phyloP scores from a whole-genome alignment of 2,797 vertebrate genomes.

The Trichosurus vulpecula region DNA sequence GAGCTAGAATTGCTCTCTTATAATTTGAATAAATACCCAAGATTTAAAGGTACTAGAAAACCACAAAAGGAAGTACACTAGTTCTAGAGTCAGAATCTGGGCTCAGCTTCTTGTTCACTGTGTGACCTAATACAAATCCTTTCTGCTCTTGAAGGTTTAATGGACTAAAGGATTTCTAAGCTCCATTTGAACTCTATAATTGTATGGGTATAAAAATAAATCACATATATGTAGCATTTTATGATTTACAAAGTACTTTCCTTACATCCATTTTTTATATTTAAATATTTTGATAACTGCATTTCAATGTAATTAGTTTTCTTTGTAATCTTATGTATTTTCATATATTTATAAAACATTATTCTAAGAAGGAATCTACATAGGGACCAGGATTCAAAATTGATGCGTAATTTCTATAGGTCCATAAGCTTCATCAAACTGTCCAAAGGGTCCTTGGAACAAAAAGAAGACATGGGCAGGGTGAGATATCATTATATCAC shows the following conservation, averaged over 20 bases:
- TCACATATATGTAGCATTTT: background rate
- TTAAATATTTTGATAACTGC: background rate
- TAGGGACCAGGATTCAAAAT: background rate
- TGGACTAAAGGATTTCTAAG: background rate
- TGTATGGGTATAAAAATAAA: background rate
- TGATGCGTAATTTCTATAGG: background rate
- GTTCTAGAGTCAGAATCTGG: background rate
- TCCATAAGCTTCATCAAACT: background rate
- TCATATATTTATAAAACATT: background rate
- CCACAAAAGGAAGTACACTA: fast-evolving
- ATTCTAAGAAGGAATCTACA: background rate
- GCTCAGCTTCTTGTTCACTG: background rate
- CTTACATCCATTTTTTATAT: background rate
- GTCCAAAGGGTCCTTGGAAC: background rate
- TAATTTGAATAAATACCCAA: background rate
- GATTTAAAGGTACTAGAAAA: background rate
- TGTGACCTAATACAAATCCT: too few relatives aligned
- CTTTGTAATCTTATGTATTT: background rate
- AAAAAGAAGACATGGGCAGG: background rate
- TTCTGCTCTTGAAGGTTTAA: background rate
- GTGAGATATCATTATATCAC: background rate
- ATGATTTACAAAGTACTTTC: background rate
- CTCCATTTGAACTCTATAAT: background rate
- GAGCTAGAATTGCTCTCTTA: background rate
- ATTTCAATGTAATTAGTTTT: background rate